Conservation (phyloP, 2,888 invertebrate species). For the Drosophila gaucha region DNA sequence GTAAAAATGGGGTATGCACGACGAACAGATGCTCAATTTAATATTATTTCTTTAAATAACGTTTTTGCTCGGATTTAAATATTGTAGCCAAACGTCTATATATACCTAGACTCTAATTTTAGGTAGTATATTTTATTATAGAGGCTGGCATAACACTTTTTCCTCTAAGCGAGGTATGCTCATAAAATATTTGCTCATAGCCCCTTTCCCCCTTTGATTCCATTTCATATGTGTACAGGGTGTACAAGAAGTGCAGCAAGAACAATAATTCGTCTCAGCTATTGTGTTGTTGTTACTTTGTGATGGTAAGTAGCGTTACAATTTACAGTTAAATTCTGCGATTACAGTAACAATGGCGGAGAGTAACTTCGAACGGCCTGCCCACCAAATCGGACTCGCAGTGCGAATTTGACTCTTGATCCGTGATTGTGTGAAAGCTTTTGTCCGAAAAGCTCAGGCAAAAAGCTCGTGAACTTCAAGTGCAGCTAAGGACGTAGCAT, state of each 20-base stretch:
- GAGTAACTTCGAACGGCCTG: constrained; percentile 24
- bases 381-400: constrained; percentile 26
- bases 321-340: constrained; percentile 24
- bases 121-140: no score
- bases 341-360: constrained; percentile 43
- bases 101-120: no score
- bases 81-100: no score
- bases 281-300: constrained; percentile 28
- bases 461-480: background rate
- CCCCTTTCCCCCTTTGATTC: no score
- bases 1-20: background rate
- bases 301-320: constrained; percentile 20
- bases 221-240: background rate
- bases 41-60: background rate
- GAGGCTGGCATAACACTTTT: no score
- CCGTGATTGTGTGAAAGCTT: constrained; percentile 37
- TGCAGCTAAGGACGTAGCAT: no score
- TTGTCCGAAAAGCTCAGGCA: constrained; percentile 11
- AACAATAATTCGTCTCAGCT: constrained; percentile 11
- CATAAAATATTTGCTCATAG: no score
- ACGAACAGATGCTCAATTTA: background rate
- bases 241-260: constrained; percentile 8
- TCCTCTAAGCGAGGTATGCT: no score
- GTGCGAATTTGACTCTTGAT: constrained; percentile 44
- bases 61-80: background rate